Percentiles rank a stretch among this genome's conserved stretches.
Evolutionary conservation across 2,888 invertebrate species (phyloP).

Genomic region (Phortica magna): DNA sequence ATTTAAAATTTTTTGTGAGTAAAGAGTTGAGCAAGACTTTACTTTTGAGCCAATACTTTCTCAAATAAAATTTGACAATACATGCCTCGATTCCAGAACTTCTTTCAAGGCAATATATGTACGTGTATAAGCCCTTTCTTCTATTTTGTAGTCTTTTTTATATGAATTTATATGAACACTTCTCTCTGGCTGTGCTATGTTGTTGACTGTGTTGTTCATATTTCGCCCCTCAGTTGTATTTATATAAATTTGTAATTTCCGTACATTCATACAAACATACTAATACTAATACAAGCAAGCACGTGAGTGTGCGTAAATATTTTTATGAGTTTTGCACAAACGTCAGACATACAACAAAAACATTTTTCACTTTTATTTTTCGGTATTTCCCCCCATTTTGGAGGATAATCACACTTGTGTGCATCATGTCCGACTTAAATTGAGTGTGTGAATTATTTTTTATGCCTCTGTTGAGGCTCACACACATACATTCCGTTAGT

Average conservation of each 20-base stretch:
- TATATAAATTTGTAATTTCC: background rate
- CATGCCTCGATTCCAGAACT: background rate
- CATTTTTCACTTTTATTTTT: conserved; percentile 9
- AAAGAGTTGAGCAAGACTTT: too few relatives aligned
- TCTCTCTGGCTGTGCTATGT: background rate
- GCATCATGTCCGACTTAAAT: background rate
- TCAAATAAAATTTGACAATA: background rate
- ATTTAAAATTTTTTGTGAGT: too few relatives aligned
- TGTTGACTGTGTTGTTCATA: background rate
- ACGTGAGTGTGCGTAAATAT: conserved; percentile 1
- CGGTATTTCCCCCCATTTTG: background rate
- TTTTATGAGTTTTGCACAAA: background rate
- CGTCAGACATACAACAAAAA: background rate
- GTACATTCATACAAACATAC: background rate
- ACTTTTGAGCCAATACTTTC: too few relatives aligned
- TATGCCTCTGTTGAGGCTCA: background rate
- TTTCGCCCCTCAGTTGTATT: background rate
- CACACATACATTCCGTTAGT: background rate
- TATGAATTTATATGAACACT: background rate
- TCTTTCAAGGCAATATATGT: background rate
- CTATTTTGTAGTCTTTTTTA: background rate
- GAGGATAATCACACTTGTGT: background rate
- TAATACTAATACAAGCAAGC: background rate
- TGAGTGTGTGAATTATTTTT: background rate
- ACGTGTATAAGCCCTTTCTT: background rate